Evolutionary conservation across 2,888 invertebrate species (phyloP).

Genomic region (Athalia cordata): DNA sequence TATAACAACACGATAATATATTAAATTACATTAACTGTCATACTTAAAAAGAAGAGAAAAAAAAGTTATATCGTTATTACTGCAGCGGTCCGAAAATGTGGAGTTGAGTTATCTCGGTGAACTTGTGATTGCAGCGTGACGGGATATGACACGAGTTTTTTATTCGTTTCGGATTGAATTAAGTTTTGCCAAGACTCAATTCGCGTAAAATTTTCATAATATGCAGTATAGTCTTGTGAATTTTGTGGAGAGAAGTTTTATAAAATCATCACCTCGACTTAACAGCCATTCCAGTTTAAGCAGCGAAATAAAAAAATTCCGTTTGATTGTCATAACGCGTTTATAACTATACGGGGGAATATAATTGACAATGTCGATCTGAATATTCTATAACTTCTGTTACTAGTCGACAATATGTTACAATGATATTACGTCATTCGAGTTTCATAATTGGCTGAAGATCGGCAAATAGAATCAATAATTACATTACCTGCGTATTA

Average conservation of each 20-base stretch:
- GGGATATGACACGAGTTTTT: too few species aligned
- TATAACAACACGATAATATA: not conserved
- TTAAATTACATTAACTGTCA: not conserved
- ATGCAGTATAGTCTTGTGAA: too few species aligned
- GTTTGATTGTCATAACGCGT: not conserved
- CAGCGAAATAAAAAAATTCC: not conserved
- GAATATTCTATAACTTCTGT: slow-evolving; percentile 1
- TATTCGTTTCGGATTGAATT: too few species aligned
- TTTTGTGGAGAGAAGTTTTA: too few species aligned
- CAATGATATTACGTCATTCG: slow-evolving; percentile 17
- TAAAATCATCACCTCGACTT: too few species aligned
- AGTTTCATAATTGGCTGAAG: slow-evolving; percentile 2
- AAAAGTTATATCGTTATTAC: too few species aligned
- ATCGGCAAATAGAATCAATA: slow-evolving; percentile 28
- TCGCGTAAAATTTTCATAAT: too few species aligned
- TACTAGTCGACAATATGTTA: slow-evolving; percentile 2
- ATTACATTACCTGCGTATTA: slow-evolving; percentile 31
- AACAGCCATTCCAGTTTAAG: not conserved
- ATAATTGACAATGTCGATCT: slow-evolving; percentile 32
- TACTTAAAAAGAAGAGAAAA: not conserved
- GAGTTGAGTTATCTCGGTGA: too few species aligned
- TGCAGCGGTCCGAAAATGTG: too few species aligned
- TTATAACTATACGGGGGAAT: not conserved
- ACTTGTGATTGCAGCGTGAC: too few species aligned
- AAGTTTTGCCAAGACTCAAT: too few species aligned